These are phyloP conservation scores for Metacarcinus magister DNA, from an alignment of 2,888 invertebrate species.

Conservation along the genomic window DNA sequence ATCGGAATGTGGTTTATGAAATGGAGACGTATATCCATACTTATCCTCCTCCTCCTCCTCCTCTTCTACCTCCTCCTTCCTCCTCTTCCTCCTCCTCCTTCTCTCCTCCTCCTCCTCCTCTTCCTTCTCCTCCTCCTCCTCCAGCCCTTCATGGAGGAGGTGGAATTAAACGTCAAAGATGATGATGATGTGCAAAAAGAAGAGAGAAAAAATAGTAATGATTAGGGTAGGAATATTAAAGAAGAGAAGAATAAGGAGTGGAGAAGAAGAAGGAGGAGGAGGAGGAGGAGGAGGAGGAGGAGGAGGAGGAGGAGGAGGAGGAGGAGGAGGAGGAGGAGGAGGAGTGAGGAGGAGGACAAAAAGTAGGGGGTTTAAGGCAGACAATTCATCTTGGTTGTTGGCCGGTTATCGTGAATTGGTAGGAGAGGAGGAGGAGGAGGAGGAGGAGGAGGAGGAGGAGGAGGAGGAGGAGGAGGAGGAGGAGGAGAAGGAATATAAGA, in stretches of 20 bases:
- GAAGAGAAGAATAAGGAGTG: background rate
- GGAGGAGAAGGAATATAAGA: background rate
- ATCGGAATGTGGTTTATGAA: background rate
- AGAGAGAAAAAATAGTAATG: background rate
- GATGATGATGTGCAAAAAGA: background rate
- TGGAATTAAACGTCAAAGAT: background rate
- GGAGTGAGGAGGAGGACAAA: no score
- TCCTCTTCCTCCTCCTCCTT: no score
- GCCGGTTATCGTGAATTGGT: background rate
- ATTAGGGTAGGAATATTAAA: background rate
- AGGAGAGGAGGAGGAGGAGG: background rate
- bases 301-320: background rate
- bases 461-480: slow-evolving; percentile 26
- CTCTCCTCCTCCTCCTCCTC: background rate
- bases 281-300: background rate
- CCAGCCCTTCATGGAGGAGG: background rate
- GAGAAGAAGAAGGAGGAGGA: background rate
- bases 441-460: background rate
- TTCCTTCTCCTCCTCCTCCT: background rate
- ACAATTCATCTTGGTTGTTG: no score
- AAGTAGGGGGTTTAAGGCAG: no score
- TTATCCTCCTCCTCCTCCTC: no score
- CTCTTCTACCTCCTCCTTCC: background rate
- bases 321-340: background rate
- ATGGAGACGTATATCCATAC: no score